Evolutionary conservation across 2,797 vertebrate genomes (phyloP).

Genomic region (Cirrhinus mrigala): DNA sequence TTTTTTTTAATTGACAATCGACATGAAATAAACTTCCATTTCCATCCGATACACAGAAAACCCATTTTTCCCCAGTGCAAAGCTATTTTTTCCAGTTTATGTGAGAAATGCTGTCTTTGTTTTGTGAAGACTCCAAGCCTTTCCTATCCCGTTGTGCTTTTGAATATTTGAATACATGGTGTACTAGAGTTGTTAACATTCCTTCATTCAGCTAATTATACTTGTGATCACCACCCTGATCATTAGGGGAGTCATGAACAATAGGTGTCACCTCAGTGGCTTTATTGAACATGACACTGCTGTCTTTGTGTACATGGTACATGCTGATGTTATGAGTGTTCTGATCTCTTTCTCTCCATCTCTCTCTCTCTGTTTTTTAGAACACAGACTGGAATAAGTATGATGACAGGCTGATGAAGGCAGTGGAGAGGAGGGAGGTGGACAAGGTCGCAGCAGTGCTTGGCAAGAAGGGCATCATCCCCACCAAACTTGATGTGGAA

Average conservation of each 20-base stretch:
- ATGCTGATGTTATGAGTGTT: conserved; percentile 16
- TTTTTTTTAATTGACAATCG: background rate
- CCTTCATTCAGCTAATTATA: conserved; percentile 10
- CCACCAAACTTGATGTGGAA: conserved; percentile 94
- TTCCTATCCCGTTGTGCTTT: background rate
- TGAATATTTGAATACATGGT: background rate
- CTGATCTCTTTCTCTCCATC: background rate
- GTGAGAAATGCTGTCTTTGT: background rate
- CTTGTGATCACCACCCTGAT: conserved; percentile 13
- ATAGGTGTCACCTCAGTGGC: conserved; percentile 8
- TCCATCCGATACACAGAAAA: background rate
- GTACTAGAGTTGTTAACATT: conserved; percentile 1
- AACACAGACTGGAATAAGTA: conserved; percentile 98
- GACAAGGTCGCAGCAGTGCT: conserved; percentile 93
- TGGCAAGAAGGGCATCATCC: conserved; percentile 91
- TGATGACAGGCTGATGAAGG: conserved; percentile 97
- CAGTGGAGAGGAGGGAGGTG: conserved; percentile 93
- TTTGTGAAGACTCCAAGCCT: background rate
- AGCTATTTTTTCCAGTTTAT: background rate
- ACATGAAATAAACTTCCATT: background rate
- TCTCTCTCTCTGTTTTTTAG: conserved; percentile 65
- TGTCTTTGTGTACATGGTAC: conserved; percentile 6
- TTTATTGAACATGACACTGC: conserved; percentile 17
- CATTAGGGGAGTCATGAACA: conserved; percentile 13
- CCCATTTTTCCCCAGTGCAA: too few species aligned